Evolutionary conservation across 2,113 vertebrate genomes (phyloP), one percentile per base, ranked within the genome.

Genomic region (Oreotrochilus melanogaster): DNA sequence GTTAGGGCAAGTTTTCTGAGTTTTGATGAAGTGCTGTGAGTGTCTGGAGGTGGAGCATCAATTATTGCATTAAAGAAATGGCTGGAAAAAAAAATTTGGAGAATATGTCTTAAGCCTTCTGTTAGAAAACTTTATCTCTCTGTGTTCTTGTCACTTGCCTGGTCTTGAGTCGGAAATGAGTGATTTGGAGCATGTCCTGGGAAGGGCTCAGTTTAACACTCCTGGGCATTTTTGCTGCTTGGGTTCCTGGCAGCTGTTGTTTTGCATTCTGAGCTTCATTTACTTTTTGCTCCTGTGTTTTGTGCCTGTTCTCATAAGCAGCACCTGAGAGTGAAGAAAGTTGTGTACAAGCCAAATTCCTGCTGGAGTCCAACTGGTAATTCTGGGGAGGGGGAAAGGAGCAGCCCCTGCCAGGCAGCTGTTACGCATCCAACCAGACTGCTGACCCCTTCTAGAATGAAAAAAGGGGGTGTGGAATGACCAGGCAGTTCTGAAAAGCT

Each of bases 151-250:
- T 61, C 31, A 11, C 31, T 72, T 4, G 4, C 35, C 50, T 47
- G 51, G 42, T 6, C 57, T 71, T 43, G 64, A 66, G 4, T 19
- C 45, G 56, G 5, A 30, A 37, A 75, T 70, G 54, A 37, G 14
- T 15, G 1, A 51, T 1, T 3, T 0, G 17, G 21, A 42, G 6
- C 0, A 11, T 18, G 75, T 14, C 51, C 31, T 47, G 9, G 23
- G 8, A 1, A 78, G 60, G 48, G 35, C 31, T 12, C 22, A 14
- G 42, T 22, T 43, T 18, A 19, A 27, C 2, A 1, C 8, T 18
- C 28, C 7, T 1, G 1, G 15, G 17, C 2, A 1, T 9, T 33
- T 37, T 67, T 72, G 48, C 61, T n/a, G 3, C 42, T 48, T 30
- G 45, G 12, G 9, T 3, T 48, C 11, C 65, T n/a, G 33, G 4